Conservation (phyloP, 1,140 invertebrate species). For the Drosophila pandora region DNA sequence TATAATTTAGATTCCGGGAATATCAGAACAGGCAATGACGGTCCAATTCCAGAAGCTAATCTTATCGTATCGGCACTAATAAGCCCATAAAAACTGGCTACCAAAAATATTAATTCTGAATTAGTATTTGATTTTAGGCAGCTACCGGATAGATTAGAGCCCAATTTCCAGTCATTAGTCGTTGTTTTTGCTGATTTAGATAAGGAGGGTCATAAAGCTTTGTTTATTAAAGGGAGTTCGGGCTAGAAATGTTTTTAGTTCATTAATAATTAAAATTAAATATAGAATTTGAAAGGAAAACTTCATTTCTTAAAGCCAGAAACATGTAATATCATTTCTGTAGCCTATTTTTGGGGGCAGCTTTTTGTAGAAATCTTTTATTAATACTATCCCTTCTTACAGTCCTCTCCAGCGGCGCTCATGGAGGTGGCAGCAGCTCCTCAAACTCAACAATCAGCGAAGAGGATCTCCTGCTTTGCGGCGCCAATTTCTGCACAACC, state of each 20-base stretch:
- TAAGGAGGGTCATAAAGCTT: not conserved
- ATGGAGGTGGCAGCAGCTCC: slow-evolving; percentile 85
- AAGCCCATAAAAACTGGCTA: not conserved
- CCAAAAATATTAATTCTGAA: not conserved
- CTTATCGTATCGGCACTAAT: not conserved
- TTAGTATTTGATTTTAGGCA: slow-evolving; percentile 1
- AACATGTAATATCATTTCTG: too few relatives aligned
- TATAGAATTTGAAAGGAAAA: too few relatives aligned
- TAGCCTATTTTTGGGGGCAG: too few relatives aligned
- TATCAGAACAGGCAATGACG: not conserved
- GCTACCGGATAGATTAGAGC: not conserved
- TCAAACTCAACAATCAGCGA: slow-evolving; percentile 84
- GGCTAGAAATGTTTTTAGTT: too few relatives aligned
- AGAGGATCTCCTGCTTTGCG: slow-evolving; percentile 88
- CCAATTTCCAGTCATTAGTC: not conserved
- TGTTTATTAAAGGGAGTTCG: not conserved
- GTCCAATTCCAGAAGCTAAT: not conserved
- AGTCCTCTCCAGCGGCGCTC: slow-evolving; percentile 91
- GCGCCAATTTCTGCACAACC: slow-evolving; percentile 92
- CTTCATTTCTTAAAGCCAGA: too few relatives aligned
- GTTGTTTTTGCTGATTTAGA: not conserved
- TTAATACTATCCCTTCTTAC: not conserved
- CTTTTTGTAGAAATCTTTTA: too few relatives aligned
- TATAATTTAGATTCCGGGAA: not conserved
- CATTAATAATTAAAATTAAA: too few relatives aligned